A percentile compares a stretch with the other conserved stretches of the same genome.
Evolutionary conservation across 2,888 invertebrate species (phyloP).

Genomic region (Idaea aversata): DNA sequence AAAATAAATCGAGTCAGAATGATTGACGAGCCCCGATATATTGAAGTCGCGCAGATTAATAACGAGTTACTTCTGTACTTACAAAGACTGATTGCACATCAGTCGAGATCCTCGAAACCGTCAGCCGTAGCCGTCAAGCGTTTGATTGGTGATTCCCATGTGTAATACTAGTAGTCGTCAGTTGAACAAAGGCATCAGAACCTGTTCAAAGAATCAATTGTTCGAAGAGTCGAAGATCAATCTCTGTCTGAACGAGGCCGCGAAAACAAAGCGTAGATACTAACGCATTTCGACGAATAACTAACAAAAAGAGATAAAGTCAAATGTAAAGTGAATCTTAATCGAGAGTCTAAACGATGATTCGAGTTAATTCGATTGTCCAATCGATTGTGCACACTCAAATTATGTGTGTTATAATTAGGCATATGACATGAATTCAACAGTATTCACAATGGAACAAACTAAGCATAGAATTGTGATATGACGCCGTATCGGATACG

Average conservation of each 20-base stretch:
- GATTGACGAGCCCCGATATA: slow-evolving; percentile 69
- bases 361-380: slow-evolving; percentile 1
- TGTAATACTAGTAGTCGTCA: slow-evolving; percentile 74
- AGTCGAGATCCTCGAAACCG: slow-evolving; percentile 65
- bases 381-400: slow-evolving; percentile 63
- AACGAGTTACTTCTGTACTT: slow-evolving; percentile 33
- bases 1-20: slow-evolving; percentile 50
- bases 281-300: slow-evolving; percentile 32
- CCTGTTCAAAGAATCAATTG: slow-evolving; percentile 47
- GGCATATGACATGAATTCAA: slow-evolving; percentile 76
- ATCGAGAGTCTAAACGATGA: neutral
- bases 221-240: slow-evolving; percentile 49
- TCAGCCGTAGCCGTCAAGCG: slow-evolving; percentile 39
- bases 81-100: slow-evolving; percentile 64
- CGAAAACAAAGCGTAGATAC: slow-evolving; percentile 54
- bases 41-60: slow-evolving; percentile 38
- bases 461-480: slow-evolving; percentile 74
- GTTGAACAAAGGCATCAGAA: slow-evolving; percentile 46
- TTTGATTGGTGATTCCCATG: slow-evolving; percentile 79
- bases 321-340: neutral
- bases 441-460: slow-evolving; percentile 73
- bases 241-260: slow-evolving; percentile 65
- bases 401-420: slow-evolving; percentile 72
- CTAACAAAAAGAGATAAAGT: slow-evolving; percentile 21
- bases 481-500: slow-evolving; percentile 65